phyloP scores from a whole-genome alignment of 2,113 vertebrate species.

The Thalassoma bifasciatum region DNA sequence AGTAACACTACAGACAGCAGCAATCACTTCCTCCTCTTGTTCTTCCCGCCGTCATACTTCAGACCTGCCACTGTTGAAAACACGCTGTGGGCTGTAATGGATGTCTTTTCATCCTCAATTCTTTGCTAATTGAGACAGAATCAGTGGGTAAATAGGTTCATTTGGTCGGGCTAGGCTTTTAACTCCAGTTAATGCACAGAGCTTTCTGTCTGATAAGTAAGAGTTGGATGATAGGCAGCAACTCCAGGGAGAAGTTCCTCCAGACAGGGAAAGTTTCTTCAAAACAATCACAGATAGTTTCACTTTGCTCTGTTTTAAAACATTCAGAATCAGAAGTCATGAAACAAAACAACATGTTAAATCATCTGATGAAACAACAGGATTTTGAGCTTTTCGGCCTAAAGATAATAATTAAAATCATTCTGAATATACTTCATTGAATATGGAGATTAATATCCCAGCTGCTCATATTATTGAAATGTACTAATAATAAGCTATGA shows the following conservation, averaged over 20 bases:
- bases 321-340: background rate
- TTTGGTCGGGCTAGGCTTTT: constrained; percentile 61
- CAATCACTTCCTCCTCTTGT: constrained; percentile 42
- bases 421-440: background rate
- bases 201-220: constrained; percentile 22
- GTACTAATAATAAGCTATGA: constrained; percentile 33
- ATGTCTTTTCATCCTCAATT: constrained; percentile 30
- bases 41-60: constrained; percentile 38
- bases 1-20: constrained; percentile 42
- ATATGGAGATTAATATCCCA: constrained; percentile 15
- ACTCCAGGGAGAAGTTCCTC: constrained; percentile 10
- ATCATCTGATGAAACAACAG: background rate
- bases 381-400: background rate
- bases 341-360: background rate
- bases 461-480: constrained; percentile 28
- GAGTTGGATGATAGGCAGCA: constrained; percentile 4
- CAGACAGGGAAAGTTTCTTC: constrained; percentile 1
- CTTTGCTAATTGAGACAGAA: constrained; percentile 61
- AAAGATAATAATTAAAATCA: background rate
- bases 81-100: constrained; percentile 52
- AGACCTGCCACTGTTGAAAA: constrained; percentile 40
- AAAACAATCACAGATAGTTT: constrained; percentile 13
- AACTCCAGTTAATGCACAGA: constrained; percentile 47
- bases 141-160: constrained; percentile 47
- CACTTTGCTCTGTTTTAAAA: background rate